Evolutionary conservation across 2,888 invertebrate species (phyloP).

Genomic region (Apoda limacodes): DNA sequence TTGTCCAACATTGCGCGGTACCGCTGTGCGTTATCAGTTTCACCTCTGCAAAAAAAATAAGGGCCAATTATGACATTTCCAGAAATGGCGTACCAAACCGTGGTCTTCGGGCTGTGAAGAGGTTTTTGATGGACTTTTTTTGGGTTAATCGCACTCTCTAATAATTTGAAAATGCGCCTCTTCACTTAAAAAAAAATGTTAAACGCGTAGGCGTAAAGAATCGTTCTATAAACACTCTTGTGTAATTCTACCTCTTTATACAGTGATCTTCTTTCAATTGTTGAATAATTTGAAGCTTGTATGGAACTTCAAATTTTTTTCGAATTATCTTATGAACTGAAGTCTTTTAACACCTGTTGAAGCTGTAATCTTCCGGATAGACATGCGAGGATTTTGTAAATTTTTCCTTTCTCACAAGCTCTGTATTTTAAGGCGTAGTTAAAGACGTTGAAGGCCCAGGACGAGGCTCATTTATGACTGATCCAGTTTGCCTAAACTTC

Average conservation of each 20-base stretch:
- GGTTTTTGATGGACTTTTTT: slow-evolving; percentile 10
- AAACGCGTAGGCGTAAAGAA: slow-evolving; percentile 4
- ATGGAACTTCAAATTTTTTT: slow-evolving; percentile 14
- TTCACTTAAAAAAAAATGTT: slow-evolving; percentile 9
- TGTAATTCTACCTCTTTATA: no score
- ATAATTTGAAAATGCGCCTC: slow-evolving; percentile 15
- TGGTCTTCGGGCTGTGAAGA: slow-evolving; percentile 12
- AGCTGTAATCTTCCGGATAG: no score
- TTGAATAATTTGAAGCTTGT: slow-evolving; percentile 14
- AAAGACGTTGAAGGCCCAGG: slow-evolving; percentile 6
- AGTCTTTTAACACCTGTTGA: slow-evolving; percentile 12
- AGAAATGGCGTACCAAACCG: slow-evolving; percentile 12
- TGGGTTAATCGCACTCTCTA: slow-evolving; percentile 10
- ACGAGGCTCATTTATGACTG: slow-evolving; percentile 3
- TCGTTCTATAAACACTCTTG: no score
- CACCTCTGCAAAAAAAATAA: slow-evolving; percentile 12
- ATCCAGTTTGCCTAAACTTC: slow-evolving; percentile 7
- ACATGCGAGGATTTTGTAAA: no score
- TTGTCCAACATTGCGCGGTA: slow-evolving; percentile 3
- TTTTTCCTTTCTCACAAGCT: no score
- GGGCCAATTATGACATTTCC: slow-evolving; percentile 12
- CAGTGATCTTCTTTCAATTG: slow-evolving; percentile 12
- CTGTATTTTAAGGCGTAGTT: slow-evolving; percentile 5
- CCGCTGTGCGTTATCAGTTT: slow-evolving; percentile 3
- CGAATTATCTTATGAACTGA: slow-evolving; percentile 11